Percentiles rank a stretch among this genome's conserved stretches.
Conservation (phyloP, 2,888 invertebrate genomes). For the Caenorhabditis wallacei region DNA sequence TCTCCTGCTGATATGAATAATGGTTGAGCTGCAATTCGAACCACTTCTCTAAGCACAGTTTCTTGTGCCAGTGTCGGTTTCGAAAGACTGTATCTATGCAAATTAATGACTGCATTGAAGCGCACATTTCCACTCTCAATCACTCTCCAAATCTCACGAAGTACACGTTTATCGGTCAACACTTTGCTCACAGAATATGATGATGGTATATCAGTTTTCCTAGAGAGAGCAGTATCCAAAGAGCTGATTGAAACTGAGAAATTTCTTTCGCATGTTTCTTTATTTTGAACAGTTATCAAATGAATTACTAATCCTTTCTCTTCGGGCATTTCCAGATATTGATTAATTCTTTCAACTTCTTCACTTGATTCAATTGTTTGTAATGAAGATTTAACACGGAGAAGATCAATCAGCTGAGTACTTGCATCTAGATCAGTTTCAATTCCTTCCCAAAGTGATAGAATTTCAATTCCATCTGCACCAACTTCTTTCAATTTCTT, state of each 20-base stretch:
- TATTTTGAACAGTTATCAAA: slow-evolving; percentile 45
- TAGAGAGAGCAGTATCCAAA: slow-evolving; percentile 51
- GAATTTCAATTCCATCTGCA: slow-evolving; percentile 73
- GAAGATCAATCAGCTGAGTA: slow-evolving; percentile 61
- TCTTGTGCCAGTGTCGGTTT: slow-evolving; percentile 70
- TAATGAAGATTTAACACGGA: slow-evolving; percentile 65
- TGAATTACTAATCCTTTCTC: slow-evolving; percentile 49
- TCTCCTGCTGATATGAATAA: slow-evolving; percentile 73
- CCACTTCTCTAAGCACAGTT: slow-evolving; percentile 67
- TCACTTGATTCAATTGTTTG: slow-evolving; percentile 73
- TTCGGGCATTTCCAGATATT: slow-evolving; percentile 66
- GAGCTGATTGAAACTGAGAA: slow-evolving; percentile 39
- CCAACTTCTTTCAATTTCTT: slow-evolving; percentile 67
- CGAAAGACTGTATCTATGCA: slow-evolving; percentile 73
- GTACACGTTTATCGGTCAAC: slow-evolving; percentile 56
- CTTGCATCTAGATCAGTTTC: slow-evolving; percentile 78
- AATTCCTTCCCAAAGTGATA: slow-evolving; percentile 78
- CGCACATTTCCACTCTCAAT: slow-evolving; percentile 63
- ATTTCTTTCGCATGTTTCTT: slow-evolving; percentile 48
- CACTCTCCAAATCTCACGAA: slow-evolving; percentile 61
- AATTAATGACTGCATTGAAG: slow-evolving; percentile 75
- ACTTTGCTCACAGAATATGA: slow-evolving; percentile 54
- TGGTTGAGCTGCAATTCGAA: slow-evolving; percentile 74
- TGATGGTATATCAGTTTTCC: slow-evolving; percentile 42
- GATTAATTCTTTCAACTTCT: slow-evolving; percentile 69